Conservation (phyloP, 2,113 vertebrate species). For the Psophia crepitans region DNA sequence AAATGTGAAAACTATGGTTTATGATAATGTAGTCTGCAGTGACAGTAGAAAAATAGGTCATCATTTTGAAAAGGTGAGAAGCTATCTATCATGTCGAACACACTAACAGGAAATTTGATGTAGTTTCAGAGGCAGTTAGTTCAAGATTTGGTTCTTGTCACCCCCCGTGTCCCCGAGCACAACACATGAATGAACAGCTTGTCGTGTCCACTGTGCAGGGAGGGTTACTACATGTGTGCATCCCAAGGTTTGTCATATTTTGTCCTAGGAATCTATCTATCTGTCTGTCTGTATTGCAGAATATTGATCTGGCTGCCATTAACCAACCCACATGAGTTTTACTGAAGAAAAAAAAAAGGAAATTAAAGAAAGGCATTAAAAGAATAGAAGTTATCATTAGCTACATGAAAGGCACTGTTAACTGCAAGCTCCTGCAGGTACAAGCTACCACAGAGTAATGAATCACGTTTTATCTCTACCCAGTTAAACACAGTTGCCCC, state of each 20-base stretch:
- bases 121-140: neutral
- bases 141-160: neutral
- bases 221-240: no score
- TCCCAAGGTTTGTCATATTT: neutral
- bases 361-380: neutral
- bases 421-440: neutral
- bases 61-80: slow-evolving; percentile 28
- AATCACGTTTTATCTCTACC: neutral
- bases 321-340: neutral
- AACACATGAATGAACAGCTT: neutral
- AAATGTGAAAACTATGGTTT: slow-evolving; percentile 38
- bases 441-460: neutral
- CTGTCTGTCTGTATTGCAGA: neutral
- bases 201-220: neutral
- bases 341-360: neutral
- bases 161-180: fast-evolving
- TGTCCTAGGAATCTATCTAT: neutral
- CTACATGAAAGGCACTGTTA: neutral
- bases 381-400: neutral
- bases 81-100: slow-evolving; percentile 24
- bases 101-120: neutral
- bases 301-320: neutral
- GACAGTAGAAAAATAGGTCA: slow-evolving; percentile 62
- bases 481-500: neutral
- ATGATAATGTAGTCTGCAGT: slow-evolving; percentile 48